Evolutionary conservation across 2,888 invertebrate genomes (phyloP), one percentile per base, ranked within the genome.

Genomic region (Coelinius sp.): DNA sequence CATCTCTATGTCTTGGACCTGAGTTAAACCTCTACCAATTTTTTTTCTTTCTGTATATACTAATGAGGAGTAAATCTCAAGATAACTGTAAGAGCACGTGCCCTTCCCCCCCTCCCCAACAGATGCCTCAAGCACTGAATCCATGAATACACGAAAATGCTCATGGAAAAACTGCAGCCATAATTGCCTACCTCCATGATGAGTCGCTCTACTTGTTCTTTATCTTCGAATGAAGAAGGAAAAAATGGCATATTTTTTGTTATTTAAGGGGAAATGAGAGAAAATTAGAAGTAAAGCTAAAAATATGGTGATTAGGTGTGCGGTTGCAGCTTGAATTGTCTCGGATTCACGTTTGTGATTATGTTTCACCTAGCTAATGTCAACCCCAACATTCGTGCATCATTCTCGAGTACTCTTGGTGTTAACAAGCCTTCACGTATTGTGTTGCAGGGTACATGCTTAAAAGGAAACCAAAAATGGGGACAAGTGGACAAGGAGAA

Each of bases 401-500:
- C 84, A 80, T 80, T 22, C 81, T 80, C 82, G 82, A 87, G 87
- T 84, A 82, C 83, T 79, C 85, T 87, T 84, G 76, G 84, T 82
- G 80, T 84, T 86, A 87, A 87, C 87, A 87, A 87, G 87, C 86
- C 84, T 87, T 85, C 82, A 81, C 82, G 82, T 85, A 86, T 86
- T 85, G 85, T 83, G 82, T 41, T 35, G 63, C 38, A 31, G 35
- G 52, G 75, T 79, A 80, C 83, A 84, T 86, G 83, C 83, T 87
- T 86, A 87, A 87, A 87, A 86, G 85, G 85, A 87, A 87, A 86
- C 86, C 85, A 86, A 87, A 87, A 87, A 87, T 85, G 84, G 78
- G 87, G 84, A 85, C 87, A 87, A 87, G 87, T 85, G 82, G 82
- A 78, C 80, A 22, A 41, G 25, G 44, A 41, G 41, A 41, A 38